phyloP scores from a whole-genome alignment of 2,888 invertebrate genomes.

The Liopterus haemorrhoidalis region DNA sequence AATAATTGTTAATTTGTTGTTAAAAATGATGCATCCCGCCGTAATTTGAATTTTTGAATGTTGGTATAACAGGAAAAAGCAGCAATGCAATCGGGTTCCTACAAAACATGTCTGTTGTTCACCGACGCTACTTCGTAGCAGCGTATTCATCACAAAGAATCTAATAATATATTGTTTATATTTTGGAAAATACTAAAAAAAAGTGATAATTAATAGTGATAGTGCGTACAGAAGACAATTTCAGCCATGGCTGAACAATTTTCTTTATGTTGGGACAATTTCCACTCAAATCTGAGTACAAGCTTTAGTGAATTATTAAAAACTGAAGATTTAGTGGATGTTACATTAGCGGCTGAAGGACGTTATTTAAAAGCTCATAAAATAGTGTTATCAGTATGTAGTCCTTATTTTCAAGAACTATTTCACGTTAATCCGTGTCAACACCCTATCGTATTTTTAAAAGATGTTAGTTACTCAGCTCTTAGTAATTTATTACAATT shows the following conservation, averaged over 20 bases:
- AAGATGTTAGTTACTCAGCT: constrained; percentile 53
- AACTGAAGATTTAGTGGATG: constrained; percentile 45
- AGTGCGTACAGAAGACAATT: too few species aligned
- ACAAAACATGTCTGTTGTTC: too few species aligned
- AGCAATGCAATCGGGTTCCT: too few species aligned
- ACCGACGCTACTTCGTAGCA: too few species aligned
- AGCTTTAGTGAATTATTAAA: constrained; percentile 53
- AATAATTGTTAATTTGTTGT: too few species aligned
- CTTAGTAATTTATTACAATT: constrained; percentile 54
- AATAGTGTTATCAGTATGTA: constrained; percentile 65
- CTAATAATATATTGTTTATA: too few species aligned
- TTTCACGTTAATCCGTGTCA: constrained; percentile 61
- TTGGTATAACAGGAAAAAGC: too few species aligned
- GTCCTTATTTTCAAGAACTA: constrained; percentile 65
- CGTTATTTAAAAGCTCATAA: constrained; percentile 63
- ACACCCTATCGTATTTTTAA: constrained; percentile 58
- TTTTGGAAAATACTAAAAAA: too few species aligned
- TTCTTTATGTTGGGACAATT: constrained; percentile 68
- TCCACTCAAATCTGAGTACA: constrained; percentile 62
- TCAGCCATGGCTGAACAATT: constrained; percentile 63
- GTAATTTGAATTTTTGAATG: too few species aligned
- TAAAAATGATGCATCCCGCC: too few species aligned
- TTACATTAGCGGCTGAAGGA: constrained; percentile 49
- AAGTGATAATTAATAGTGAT: too few species aligned
- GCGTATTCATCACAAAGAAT: too few species aligned